Evolutionary conservation across 2,888 invertebrate genomes (phyloP).

Genomic region (Drosophila paracracens): DNA sequence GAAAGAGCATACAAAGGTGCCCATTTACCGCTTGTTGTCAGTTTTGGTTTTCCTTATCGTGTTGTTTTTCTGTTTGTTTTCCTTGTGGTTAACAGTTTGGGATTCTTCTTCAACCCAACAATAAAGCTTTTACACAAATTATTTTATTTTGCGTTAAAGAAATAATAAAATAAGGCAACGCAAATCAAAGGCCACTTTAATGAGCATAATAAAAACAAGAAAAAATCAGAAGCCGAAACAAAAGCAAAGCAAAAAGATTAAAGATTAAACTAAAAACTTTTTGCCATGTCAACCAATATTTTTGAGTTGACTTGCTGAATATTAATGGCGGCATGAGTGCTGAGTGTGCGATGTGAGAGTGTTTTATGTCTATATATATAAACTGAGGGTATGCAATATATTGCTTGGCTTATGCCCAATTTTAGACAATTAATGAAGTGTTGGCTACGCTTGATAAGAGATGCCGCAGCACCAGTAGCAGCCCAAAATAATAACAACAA

Average conservation of each 20-base stretch:
- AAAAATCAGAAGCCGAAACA: slow-evolving; percentile 12
- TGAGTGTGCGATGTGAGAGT: slow-evolving; percentile 5
- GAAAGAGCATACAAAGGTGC: slow-evolving; percentile 6
- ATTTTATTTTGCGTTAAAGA: slow-evolving; percentile 61
- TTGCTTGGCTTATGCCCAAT: slow-evolving; percentile 73
- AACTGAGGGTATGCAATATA: slow-evolving; percentile 17
- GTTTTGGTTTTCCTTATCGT: slow-evolving; percentile 6
- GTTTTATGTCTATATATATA: slow-evolving; percentile 5
- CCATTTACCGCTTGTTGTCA: background rate
- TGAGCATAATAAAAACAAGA: slow-evolving; percentile 16
- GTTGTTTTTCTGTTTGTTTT: slow-evolving; percentile 27
- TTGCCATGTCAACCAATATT: slow-evolving; percentile 31
- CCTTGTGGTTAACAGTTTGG: slow-evolving; percentile 49
- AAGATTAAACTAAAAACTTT: slow-evolving; percentile 40
- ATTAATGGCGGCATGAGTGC: slow-evolving; percentile 6
- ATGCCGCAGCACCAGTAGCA: slow-evolving; percentile 33
- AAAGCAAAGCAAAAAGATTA: slow-evolving; percentile 9
- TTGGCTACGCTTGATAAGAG: slow-evolving; percentile 77
- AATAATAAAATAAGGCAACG: slow-evolving; percentile 65
- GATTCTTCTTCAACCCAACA: slow-evolving; percentile 21
- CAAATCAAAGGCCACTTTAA: slow-evolving; percentile 72
- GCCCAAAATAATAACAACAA: slow-evolving; percentile 18
- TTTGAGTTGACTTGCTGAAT: slow-evolving; percentile 4
- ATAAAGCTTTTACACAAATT: slow-evolving; percentile 70
- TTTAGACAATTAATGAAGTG: slow-evolving; percentile 82